Conservation (phyloP, 2,888 invertebrate species). For the Brenthis ino region DNA sequence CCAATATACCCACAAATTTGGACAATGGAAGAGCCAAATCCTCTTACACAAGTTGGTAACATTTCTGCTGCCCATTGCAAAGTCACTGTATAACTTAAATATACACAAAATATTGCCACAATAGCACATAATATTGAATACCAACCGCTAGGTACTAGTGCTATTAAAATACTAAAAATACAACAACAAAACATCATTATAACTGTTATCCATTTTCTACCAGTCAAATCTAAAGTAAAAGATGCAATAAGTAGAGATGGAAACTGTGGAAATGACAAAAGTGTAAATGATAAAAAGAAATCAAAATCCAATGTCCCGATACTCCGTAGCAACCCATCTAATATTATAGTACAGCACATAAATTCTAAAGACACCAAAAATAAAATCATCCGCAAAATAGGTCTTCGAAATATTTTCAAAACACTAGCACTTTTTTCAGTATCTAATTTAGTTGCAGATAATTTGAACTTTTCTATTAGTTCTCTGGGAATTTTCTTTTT, state of each 20-base stretch:
- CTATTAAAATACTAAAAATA: conserved; percentile 56
- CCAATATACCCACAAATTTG: conserved; percentile 57
- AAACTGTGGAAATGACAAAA: conserved; percentile 65
- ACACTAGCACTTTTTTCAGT: conserved; percentile 44
- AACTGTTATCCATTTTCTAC: conserved; percentile 55
- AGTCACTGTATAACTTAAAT: conserved; percentile 55
- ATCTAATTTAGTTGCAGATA: conserved; percentile 36
- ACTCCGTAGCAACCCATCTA: conserved; percentile 60
- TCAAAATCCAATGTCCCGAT: conserved; percentile 61
- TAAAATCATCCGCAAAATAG: conserved; percentile 53
- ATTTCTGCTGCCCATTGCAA: conserved; percentile 66
- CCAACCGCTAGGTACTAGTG: conserved; percentile 53
- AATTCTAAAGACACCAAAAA: conserved; percentile 54
- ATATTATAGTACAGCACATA: conserved; percentile 55
- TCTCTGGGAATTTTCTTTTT: conserved; percentile 53
- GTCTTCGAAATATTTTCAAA: conserved; percentile 53
- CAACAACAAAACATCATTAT: conserved; percentile 42
- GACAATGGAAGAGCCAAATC: conserved; percentile 56
- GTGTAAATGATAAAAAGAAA: conserved; percentile 64
- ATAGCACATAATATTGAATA: conserved; percentile 59
- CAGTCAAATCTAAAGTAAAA: conserved; percentile 58
- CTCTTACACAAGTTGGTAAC: conserved; percentile 62
- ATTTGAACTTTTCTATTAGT: conserved; percentile 55
- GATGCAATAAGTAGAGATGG: conserved; percentile 59
- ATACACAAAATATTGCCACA: conserved; percentile 58